Evolutionary conservation across 1,140 invertebrate genomes (phyloP).

Genomic region (Subanguina moxae): DNA sequence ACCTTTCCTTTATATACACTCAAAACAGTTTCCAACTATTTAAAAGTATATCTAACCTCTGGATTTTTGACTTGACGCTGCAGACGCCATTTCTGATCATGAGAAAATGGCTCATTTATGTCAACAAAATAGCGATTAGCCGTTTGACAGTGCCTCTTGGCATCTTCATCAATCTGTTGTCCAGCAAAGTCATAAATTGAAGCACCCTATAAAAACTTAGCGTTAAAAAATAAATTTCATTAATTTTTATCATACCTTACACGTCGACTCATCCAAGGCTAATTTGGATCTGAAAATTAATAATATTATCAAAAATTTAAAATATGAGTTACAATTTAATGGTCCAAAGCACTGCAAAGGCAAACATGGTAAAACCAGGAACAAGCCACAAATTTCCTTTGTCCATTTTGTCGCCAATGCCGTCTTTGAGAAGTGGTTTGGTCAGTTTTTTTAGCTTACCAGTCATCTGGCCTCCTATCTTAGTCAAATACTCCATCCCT

Average conservation of each 20-base stretch:
- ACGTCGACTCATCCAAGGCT: constrained; percentile 28
- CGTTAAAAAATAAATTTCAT: background rate
- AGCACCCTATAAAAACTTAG: constrained; percentile 10
- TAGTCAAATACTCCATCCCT: too few relatives aligned
- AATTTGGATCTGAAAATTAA: constrained; percentile 27
- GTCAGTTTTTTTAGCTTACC: constrained; percentile 20
- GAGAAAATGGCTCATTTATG: constrained; percentile 23
- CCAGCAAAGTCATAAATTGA: constrained; percentile 33
- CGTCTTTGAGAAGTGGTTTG: constrained; percentile 30
- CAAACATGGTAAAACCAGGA: constrained; percentile 30
- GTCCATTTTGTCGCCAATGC: constrained; percentile 36
- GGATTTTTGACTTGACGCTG: constrained; percentile 31
- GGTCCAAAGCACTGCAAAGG: constrained; percentile 32
- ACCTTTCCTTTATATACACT: too few relatives aligned
- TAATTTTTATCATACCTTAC: background rate
- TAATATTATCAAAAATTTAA: background rate
- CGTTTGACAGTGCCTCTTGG: constrained; percentile 34
- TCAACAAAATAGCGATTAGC: constrained; percentile 32
- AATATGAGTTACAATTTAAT: constrained; percentile 31
- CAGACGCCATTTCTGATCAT: constrained; percentile 18
- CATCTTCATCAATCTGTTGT: constrained; percentile 31
- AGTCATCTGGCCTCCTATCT: too few relatives aligned
- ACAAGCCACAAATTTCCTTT: constrained; percentile 37
- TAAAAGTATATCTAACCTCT: constrained; percentile 13
- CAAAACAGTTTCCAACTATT: too few relatives aligned